A percentile compares a stretch with the other conserved stretches of the same genome.
phyloP scores from a whole-genome alignment of 2,888 invertebrate species.

The Pachycephus smyrnensis region DNA sequence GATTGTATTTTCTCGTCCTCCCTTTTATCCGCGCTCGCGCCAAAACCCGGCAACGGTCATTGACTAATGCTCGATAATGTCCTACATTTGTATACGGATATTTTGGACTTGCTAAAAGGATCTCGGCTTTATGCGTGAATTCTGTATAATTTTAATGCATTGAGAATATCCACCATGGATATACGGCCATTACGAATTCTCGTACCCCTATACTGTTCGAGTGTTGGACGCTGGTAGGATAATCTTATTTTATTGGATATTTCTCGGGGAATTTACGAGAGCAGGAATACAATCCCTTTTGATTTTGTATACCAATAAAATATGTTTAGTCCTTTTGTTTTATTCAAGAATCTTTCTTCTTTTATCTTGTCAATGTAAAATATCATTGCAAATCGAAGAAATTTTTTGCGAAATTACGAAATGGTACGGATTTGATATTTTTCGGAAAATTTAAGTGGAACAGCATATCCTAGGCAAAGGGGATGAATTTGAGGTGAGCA shows the following conservation, averaged over 20 bases:
- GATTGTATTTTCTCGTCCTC: conserved; percentile 57
- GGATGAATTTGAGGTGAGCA: conserved; percentile 30
- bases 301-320: neutral
- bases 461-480: neutral
- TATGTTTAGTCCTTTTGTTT: neutral
- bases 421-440: neutral
- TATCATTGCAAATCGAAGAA: neutral
- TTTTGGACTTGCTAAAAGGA: conserved; percentile 37
- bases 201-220: neutral
- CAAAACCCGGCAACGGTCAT: conserved; percentile 49
- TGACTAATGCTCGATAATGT: conserved; percentile 61
- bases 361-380: neutral
- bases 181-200: neutral
- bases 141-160: neutral
- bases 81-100: conserved; percentile 39
- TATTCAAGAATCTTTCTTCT: neutral
- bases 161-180: neutral
- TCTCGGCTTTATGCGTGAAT: conserved; percentile 11
- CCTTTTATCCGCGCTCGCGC: conserved; percentile 32
- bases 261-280: conserved; percentile 3
- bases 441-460: neutral
- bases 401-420: neutral
- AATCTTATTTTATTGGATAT: conserved; percentile 24
- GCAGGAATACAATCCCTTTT: neutral
- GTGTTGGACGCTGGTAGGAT: neutral